A percentile compares a stretch with the other conserved stretches of the same genome.
These are phyloP conservation scores for Brachionus manjavacas DNA, from an alignment of 1,140 invertebrate species.

Conservation along the genomic window DNA sequence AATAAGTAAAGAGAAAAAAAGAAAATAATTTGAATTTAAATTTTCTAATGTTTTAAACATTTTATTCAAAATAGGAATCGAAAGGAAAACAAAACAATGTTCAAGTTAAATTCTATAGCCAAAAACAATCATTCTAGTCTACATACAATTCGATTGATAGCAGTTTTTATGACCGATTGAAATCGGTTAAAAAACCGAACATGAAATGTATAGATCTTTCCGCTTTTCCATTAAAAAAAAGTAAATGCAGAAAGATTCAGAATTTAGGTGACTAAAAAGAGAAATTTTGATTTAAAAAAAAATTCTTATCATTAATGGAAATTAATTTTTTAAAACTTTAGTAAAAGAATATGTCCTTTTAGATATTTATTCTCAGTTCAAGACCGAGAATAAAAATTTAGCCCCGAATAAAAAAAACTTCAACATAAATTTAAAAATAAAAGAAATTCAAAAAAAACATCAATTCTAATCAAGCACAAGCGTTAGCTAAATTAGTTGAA, in stretches of 20 bases:
- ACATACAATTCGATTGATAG: background rate
- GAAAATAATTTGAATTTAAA: background rate
- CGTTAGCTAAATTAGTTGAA: background rate
- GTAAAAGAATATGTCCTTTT: background rate
- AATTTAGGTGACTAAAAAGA: background rate
- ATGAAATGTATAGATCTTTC: background rate
- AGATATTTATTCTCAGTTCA: background rate
- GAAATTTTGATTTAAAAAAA: background rate
- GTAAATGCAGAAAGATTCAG: background rate
- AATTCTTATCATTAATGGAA: background rate
- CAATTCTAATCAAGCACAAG: background rate
- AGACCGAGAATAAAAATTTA: background rate
- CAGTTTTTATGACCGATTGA: background rate
- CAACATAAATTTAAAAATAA: constrained; percentile 1
- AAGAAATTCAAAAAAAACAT: constrained; percentile 1
- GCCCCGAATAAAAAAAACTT: background rate
- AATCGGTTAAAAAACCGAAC: background rate
- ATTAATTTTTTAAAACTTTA: background rate
- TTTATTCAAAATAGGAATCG: background rate
- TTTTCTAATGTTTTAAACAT: constrained; percentile 29
- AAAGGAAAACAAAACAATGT: background rate
- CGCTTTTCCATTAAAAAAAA: background rate
- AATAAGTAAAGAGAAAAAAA: background rate
- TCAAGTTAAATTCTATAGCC: background rate
- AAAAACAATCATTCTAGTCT: background rate